phyloP scores from a whole-genome alignment of 2,113 vertebrate species.

The Rhinichthys klamathensis region DNA sequence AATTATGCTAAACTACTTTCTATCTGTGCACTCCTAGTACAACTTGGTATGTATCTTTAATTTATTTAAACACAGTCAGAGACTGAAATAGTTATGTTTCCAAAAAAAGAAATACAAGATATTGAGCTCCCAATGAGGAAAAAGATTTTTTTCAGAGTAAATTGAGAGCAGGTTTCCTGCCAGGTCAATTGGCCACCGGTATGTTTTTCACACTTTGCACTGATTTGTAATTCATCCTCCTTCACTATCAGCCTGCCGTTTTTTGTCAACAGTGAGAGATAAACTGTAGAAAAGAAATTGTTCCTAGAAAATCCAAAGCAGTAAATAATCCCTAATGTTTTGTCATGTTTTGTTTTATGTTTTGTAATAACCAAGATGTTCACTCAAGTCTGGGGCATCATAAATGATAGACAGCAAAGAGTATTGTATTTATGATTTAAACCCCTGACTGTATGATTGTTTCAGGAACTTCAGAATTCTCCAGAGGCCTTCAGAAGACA shows the following conservation, averaged over 20 bases:
- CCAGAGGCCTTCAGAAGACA: conserved; percentile 83
- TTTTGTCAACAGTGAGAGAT: conserved; percentile 50
- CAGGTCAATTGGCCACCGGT: conserved; percentile 26
- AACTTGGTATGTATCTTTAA: no score
- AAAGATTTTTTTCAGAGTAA: conserved; percentile 65
- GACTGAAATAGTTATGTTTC: background rate
- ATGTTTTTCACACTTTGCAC: conserved; percentile 66
- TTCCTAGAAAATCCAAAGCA: background rate
- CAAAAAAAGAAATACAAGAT: conserved; percentile 18
- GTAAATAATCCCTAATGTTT: background rate
- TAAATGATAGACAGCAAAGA: background rate
- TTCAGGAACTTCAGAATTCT: conserved; percentile 93
- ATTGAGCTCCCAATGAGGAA: conserved; percentile 37
- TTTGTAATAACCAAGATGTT: background rate
- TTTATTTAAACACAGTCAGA: background rate
- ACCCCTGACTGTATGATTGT: conserved; percentile 47
- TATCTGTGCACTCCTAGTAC: no score
- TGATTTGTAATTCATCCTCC: conserved; percentile 66
- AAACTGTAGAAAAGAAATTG: background rate
- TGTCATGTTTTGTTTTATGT: background rate
- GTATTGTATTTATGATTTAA: conserved; percentile 2
- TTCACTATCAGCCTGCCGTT: conserved; percentile 55
- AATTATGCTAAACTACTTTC: background rate
- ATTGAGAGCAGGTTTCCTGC: conserved; percentile 64
- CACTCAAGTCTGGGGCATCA: background rate